Conservation (phyloP, 2,888 invertebrate species). For the Dryobota labecula region DNA sequence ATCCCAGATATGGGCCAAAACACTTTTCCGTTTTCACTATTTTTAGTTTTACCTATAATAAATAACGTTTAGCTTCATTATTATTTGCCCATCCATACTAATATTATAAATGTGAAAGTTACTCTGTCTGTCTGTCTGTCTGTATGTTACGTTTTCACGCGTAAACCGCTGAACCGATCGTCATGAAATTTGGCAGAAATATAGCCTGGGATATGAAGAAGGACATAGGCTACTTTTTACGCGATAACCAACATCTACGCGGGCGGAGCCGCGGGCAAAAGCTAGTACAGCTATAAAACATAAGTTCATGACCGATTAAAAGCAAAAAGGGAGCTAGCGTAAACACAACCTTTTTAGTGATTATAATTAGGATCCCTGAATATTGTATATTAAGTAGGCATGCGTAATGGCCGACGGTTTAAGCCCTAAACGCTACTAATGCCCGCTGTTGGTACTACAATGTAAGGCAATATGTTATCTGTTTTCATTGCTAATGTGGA, state of each 20-base stretch:
- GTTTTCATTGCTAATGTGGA: conserved; percentile 44
- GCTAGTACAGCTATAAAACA: conserved; percentile 12
- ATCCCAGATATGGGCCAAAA: not conserved
- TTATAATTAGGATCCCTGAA: conserved; percentile 45
- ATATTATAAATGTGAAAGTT: too few relatives aligned
- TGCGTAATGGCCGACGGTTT: conserved; percentile 31
- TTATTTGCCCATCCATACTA: not conserved
- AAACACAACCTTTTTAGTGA: conserved; percentile 27
- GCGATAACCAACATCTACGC: too few relatives aligned
- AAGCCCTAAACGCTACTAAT: conserved; percentile 35
- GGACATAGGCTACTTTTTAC: too few relatives aligned
- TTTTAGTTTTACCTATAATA: not conserved
- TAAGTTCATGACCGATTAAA: conserved; percentile 26
- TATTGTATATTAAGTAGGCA: conserved; percentile 41
- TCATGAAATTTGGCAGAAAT: too few relatives aligned
- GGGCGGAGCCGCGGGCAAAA: too few relatives aligned
- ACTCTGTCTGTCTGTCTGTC: too few relatives aligned
- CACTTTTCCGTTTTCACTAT: not conserved
- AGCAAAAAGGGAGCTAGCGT: conserved; percentile 11
- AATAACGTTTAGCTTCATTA: not conserved
- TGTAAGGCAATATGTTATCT: conserved; percentile 42
- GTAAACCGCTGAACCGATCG: too few relatives aligned
- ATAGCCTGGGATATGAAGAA: too few relatives aligned
- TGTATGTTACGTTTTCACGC: too few relatives aligned
- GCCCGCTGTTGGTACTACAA: conserved; percentile 34